Conservation (phyloP, 2,888 invertebrate species). For the Parnassius orleans region DNA sequence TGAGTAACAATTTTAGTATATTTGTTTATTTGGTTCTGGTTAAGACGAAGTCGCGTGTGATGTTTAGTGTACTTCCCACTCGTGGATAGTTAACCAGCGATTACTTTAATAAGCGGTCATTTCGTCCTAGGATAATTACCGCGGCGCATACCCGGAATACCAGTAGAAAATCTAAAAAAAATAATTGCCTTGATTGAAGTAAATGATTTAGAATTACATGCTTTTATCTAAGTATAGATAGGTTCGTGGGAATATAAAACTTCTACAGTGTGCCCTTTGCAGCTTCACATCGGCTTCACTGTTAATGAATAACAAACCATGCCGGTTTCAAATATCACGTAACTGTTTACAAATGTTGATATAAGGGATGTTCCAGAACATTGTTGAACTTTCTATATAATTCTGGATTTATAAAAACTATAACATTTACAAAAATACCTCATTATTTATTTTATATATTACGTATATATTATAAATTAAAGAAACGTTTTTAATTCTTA, state of each 20-base stretch:
- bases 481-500: no score
- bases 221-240: conserved; percentile 14
- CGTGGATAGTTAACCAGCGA: conserved; percentile 36
- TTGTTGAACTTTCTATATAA: no score
- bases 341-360: no score
- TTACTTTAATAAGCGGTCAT: conserved; percentile 70
- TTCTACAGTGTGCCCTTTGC: not conserved
- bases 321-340: no score
- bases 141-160: conserved; percentile 39
- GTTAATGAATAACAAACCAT: no score
- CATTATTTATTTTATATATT: no score
- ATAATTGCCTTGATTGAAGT: conserved; percentile 29
- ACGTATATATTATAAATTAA: no score
- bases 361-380: no score
- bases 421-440: no score
- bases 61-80: conserved; percentile 9
- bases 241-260: conserved; percentile 20
- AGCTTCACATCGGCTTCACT: not conserved
- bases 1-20: no score
- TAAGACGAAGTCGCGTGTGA: conserved; percentile 1
- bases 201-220: conserved; percentile 24
- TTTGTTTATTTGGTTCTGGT: not conserved
- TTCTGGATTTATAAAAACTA: no score
- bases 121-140: conserved; percentile 62
- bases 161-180: conserved; percentile 32